Percentiles rank a stretch among this genome's conserved stretches.
phyloP scores from a whole-genome alignment of 2,888 invertebrate genomes.

The Drosophila recens region DNA sequence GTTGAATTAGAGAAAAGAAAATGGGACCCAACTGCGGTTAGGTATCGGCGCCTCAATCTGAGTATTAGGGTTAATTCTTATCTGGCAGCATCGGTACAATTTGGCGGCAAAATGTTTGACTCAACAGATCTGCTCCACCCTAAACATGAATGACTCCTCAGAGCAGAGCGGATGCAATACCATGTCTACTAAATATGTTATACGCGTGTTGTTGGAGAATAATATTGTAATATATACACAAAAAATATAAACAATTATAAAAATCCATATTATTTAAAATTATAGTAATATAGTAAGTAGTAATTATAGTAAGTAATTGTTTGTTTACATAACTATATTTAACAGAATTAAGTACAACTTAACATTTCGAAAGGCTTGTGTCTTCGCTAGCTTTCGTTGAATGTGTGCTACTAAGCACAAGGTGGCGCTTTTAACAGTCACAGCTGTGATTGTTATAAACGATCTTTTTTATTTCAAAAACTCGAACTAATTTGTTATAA shows the following conservation, averaged over 20 bases:
- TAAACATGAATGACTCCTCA: slow-evolving; percentile 9
- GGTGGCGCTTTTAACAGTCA: slow-evolving; percentile 17
- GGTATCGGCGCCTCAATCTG: no score
- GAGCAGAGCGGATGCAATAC: neutral
- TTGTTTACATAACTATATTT: neutral
- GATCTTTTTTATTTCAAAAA: neutral
- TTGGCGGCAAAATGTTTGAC: neutral
- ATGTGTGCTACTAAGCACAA: neutral
- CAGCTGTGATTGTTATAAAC: neutral
- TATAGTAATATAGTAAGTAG: no score
- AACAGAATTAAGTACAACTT: neutral
- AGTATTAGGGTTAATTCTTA: slow-evolving; percentile 42
- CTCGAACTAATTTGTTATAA: neutral
- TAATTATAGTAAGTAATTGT: no score
- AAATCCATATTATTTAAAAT: neutral
- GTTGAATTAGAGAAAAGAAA: no score
- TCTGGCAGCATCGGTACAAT: slow-evolving; percentile 37
- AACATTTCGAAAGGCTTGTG: slow-evolving; percentile 3
- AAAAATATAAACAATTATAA: neutral
- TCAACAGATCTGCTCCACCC: slow-evolving; percentile 29
- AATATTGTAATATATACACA: neutral
- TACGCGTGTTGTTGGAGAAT: neutral
- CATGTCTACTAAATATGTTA: neutral
- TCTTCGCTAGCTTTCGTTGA: neutral
- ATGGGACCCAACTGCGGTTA: no score